Evolutionary conservation across 2,888 invertebrate genomes (phyloP).

Genomic region (Lepidonotus clava): DNA sequence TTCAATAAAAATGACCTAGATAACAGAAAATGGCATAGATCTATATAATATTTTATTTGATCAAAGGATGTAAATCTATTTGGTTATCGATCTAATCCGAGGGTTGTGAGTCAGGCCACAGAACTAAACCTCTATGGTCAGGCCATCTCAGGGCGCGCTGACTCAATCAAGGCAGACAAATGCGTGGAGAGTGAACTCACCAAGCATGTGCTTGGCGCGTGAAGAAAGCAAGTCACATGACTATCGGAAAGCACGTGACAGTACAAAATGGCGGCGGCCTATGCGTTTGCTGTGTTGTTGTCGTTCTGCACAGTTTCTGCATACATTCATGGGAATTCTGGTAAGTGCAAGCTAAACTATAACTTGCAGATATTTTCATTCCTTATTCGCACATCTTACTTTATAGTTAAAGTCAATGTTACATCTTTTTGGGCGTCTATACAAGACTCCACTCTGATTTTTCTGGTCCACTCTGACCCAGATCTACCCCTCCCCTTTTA

Average conservation of each 20-base stretch:
- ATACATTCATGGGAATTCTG: neutral
- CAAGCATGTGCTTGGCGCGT: neutral
- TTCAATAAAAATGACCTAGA: too few relatives aligned
- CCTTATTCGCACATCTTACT: neutral
- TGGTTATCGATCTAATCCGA: neutral
- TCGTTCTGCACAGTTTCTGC: neutral
- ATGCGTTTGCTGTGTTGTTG: neutral
- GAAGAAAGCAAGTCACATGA: neutral
- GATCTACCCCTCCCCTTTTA: neutral
- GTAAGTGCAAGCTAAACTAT: neutral
- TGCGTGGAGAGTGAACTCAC: neutral
- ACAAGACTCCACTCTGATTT: neutral
- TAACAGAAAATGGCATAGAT: too few relatives aligned
- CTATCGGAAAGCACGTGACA: neutral
- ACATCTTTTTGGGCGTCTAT: neutral
- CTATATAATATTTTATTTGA: neutral
- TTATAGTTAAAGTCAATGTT: neutral
- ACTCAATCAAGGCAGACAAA: neutral
- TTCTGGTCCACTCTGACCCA: neutral
- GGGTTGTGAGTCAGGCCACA: neutral
- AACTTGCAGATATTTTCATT: neutral
- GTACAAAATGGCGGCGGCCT: neutral
- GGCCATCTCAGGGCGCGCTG: neutral
- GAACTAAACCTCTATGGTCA: neutral
- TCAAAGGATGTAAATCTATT: neutral